phyloP scores from a whole-genome alignment of 2,797 vertebrate genomes.

The Distichodus sexfasciatus region DNA sequence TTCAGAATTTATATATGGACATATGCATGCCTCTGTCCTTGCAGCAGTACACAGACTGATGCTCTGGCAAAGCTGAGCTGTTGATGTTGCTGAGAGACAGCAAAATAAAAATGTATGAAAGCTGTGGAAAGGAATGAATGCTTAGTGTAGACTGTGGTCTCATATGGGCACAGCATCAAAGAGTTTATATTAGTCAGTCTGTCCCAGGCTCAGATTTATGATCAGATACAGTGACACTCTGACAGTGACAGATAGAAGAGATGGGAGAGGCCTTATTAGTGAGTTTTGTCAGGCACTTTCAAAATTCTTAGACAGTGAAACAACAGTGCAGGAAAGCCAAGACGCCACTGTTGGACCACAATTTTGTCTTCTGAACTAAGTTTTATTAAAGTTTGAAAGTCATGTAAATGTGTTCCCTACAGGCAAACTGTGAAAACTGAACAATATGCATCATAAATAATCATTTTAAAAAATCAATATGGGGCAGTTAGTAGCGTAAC shows the following conservation, averaged over 20 bases:
- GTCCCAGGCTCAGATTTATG: conserved; percentile 33
- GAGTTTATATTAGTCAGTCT: conserved; percentile 29
- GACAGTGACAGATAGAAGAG: conserved; percentile 20
- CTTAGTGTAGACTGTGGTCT: conserved; percentile 21
- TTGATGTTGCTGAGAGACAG: not conserved
- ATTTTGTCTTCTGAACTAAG: not conserved
- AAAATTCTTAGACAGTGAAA: conserved; percentile 36
- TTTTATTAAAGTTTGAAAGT: not conserved
- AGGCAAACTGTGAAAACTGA: not conserved
- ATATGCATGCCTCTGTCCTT: not conserved
- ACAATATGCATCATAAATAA: not conserved
- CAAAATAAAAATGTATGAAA: conserved; percentile 7
- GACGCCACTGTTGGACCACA: conserved; percentile 17
- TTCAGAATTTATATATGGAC: not conserved
- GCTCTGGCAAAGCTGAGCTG: not conserved
- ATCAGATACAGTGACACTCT: conserved; percentile 6
- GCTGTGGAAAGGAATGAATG: not conserved
- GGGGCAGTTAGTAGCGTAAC: no score
- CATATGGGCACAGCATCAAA: conserved; percentile 27
- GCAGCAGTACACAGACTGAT: not conserved
- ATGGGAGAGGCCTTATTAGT: conserved; percentile 30
- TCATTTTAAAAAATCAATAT: no score
- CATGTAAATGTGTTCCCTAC: not conserved
- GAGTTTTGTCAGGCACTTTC: conserved; percentile 13
- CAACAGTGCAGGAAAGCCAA: conserved; percentile 5